These are phyloP conservation scores for Petrolisthes manimaculis DNA, from an alignment of 2,888 invertebrate genomes.

Conservation along the genomic window DNA sequence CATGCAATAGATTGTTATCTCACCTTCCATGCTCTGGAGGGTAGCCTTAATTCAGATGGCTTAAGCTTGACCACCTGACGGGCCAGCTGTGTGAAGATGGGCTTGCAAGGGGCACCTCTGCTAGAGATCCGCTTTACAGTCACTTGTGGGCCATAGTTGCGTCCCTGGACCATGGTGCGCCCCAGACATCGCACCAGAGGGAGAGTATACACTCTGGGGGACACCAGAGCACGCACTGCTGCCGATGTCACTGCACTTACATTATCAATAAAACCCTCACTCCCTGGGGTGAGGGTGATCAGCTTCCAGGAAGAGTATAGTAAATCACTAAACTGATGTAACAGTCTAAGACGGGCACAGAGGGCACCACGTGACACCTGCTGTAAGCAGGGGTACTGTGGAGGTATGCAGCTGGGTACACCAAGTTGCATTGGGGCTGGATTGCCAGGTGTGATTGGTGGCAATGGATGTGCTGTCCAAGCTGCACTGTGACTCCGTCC, in stretches of 20 bases:
- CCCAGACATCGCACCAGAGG: slow-evolving; percentile 77
- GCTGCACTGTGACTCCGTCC: slow-evolving; percentile 77
- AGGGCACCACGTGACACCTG: slow-evolving; percentile 73
- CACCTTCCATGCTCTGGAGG: slow-evolving; percentile 78
- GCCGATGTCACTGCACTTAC: slow-evolving; percentile 55
- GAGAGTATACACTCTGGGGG: slow-evolving; percentile 76
- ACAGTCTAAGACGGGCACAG: slow-evolving; percentile 74
- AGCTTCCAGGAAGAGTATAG: slow-evolving; percentile 71
- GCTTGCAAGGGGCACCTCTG: slow-evolving; percentile 74
- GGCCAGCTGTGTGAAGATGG: slow-evolving; percentile 77
- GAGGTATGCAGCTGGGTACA: slow-evolving; percentile 74
- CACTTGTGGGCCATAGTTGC: slow-evolving; percentile 78
- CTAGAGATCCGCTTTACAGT: slow-evolving; percentile 76
- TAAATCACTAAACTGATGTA: slow-evolving; percentile 77
- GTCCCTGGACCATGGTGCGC: slow-evolving; percentile 78
- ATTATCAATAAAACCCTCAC: slow-evolving; percentile 41
- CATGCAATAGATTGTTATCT: background rate
- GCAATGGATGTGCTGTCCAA: slow-evolving; percentile 74
- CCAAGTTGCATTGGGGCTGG: slow-evolving; percentile 73
- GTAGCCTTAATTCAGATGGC: slow-evolving; percentile 75
- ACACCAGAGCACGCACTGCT: slow-evolving; percentile 71
- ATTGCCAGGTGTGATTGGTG: slow-evolving; percentile 73
- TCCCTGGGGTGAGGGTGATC: slow-evolving; percentile 55
- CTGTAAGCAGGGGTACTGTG: slow-evolving; percentile 75
- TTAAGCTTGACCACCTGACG: slow-evolving; percentile 76